Base-by-base conservation (phyloP, 2,888 invertebrate species). In the Drosophila crucigera region DNA sequence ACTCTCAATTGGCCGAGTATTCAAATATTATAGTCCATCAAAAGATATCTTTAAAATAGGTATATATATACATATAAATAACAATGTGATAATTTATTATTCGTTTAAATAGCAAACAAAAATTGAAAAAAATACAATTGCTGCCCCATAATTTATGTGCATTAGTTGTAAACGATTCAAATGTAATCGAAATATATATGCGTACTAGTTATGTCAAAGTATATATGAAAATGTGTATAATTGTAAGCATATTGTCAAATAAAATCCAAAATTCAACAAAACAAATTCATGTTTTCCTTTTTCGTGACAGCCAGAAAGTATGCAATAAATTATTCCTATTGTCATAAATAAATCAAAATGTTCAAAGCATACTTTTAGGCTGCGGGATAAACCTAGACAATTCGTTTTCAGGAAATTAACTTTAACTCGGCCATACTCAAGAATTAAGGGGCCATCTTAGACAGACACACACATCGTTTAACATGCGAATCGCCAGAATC, bases 81-180 rank as follows among this genome's bases (percentile, higher is more conserved):
- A 85, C 82, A 85, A 85, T 86, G 85, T 86, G 85, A 86, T 86
- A 86, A 86, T 77, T 88, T 83, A 73, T 73, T 68, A 50, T 72
- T 70, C 68, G 71, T 83, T 69, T 59, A 58, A 65, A 53, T 35
- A 37, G 63, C 52, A 68, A 60, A 39, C 22, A 63, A 68, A 30
- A 30, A 30, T 28, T 28, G 19, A 65, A 58, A 52, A 53, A 50
- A 58, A 52, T 53, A 19, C 61, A 50, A 47, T 66, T 65, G 59
- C 73, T 70, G 69, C 76, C 78, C 68, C 49, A 67, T 76, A 67
- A 72, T 59, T 64, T 69, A 67, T 79, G 49, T 76, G 71, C 64
- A 71, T 75, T 75, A 78, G 79, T 66, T 72, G 14, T 72, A 68
- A 71, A 59, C 56, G 22, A 33, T 62, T 65, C 25, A 65, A 68